These are phyloP conservation scores for Babyrousa celebensis DNA, from an alignment of 2,797 vertebrate species.

Conservation along the genomic window DNA sequence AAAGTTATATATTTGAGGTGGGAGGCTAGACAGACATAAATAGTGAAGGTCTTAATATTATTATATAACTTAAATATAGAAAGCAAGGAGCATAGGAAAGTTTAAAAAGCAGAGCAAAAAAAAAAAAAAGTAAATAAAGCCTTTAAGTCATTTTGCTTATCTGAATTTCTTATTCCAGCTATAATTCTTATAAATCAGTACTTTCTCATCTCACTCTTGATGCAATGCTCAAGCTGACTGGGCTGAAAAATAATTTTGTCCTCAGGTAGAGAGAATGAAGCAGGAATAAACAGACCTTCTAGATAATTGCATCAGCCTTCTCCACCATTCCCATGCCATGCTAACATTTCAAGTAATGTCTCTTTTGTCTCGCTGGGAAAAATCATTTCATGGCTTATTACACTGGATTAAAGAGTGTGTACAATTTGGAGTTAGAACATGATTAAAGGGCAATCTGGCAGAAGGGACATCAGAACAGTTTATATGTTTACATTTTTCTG, in stretches of 20 bases:
- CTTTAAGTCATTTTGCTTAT: constrained; percentile 72
- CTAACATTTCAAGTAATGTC: constrained; percentile 68
- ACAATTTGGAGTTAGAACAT: constrained; percentile 39
- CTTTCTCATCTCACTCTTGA: constrained; percentile 71
- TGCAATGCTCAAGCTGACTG: constrained; percentile 44
- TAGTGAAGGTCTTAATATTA: constrained; percentile 53
- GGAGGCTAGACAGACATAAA: background rate
- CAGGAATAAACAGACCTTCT: constrained; percentile 62
- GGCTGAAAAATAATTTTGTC: constrained; percentile 66
- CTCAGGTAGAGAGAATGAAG: constrained; percentile 42
- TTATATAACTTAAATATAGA: constrained; percentile 16
- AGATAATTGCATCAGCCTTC: constrained; percentile 51
- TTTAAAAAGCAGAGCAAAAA: constrained; percentile 50
- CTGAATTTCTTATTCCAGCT: constrained; percentile 73
- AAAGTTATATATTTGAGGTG: constrained; percentile 29
- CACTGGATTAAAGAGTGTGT: constrained; percentile 62
- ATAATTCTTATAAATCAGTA: constrained; percentile 74
- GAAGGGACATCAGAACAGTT: background rate
- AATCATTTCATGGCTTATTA: constrained; percentile 79
- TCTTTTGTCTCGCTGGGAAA: constrained; percentile 72
- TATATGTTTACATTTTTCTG: constrained; percentile 17
- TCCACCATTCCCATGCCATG: background rate
- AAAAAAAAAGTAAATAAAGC: constrained; percentile 10
- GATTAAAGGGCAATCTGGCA: constrained; percentile 30
- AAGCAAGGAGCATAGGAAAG: background rate